Evolutionary conservation across 1,140 invertebrate species (phyloP).

Genomic region (Bombyx mandarina): DNA sequence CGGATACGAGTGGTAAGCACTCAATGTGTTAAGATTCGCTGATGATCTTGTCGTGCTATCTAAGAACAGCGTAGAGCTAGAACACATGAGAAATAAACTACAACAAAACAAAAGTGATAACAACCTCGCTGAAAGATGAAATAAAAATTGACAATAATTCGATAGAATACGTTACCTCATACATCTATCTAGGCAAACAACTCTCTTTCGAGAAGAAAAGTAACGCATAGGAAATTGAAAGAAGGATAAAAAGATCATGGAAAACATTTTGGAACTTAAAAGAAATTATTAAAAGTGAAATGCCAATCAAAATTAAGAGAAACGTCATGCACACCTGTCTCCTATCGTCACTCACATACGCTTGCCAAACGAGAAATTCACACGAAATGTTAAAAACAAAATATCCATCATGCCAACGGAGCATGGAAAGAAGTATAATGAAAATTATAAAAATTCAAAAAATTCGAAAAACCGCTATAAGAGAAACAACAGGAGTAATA

Average conservation of each 20-base stretch:
- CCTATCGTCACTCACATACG: constrained; percentile 14
- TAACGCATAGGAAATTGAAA: constrained; percentile 13
- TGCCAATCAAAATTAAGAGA: constrained; percentile 14
- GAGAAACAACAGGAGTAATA: no score
- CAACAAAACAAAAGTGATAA: constrained; percentile 13
- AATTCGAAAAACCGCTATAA: no score
- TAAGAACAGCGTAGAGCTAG: background rate
- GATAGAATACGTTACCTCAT: constrained; percentile 13
- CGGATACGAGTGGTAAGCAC: no score
- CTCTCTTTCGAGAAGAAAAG: constrained; percentile 12
- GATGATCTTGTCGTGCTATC: constrained; percentile 12
- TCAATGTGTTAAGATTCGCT: constrained; percentile 14
- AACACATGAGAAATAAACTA: constrained; percentile 13
- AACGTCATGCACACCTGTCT: constrained; percentile 12
- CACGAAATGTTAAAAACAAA: constrained; percentile 1
- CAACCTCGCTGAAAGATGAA: constrained; percentile 8
- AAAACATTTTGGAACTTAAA: constrained; percentile 19
- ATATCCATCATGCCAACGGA: background rate
- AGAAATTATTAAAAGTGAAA: constrained; percentile 20
- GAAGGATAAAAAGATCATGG: constrained; percentile 21
- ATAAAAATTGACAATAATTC: constrained; percentile 10
- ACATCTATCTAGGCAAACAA: constrained; percentile 21
- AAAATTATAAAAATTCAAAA: no score
- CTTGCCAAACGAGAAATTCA: constrained; percentile 14
- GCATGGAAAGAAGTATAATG: no score